Percentiles rank a stretch among this genome's conserved stretches.
phyloP scores from a whole-genome alignment of 1,140 invertebrate genomes.

The Lordiphosa collinella region DNA sequence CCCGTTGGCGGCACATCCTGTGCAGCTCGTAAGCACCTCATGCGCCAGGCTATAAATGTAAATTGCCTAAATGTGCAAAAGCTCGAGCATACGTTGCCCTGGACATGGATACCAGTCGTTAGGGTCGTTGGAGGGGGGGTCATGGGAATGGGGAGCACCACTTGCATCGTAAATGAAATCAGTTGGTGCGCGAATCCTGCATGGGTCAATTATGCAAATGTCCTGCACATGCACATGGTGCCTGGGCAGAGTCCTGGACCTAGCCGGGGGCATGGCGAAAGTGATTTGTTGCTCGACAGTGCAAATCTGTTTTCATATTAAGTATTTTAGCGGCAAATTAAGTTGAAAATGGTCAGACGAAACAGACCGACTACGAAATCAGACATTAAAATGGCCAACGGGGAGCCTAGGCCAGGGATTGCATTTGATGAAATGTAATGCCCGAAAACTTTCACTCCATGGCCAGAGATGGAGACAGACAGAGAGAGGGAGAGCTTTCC shows the following conservation, averaged over 20 bases:
- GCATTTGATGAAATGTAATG: conserved; percentile 14
- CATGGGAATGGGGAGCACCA: conserved; percentile 2
- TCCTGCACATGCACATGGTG: conserved; percentile 20
- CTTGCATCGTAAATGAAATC: conserved; percentile 69
- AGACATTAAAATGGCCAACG: neutral
- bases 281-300: conserved; percentile 72
- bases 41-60: conserved; percentile 76
- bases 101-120: conserved; percentile 40
- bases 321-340: conserved; percentile 76
- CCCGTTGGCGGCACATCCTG: conserved; percentile 69
- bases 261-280: conserved; percentile 55
- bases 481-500: conserved; percentile 40
- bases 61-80: conserved; percentile 77
- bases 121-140: neutral
- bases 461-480: conserved; percentile 1
- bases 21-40: conserved; percentile 76
- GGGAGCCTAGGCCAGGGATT: neutral
- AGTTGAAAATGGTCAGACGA: conserved; percentile 51
- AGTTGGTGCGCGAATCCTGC: conserved; percentile 77
- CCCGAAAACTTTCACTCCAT: conserved; percentile 56
- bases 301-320: conserved; percentile 75
- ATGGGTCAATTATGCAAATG: conserved; percentile 78
- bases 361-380: neutral
- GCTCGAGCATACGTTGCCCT: conserved; percentile 73
- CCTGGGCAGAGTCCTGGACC: neutral